Percentiles rank a stretch among this genome's conserved stretches.
These are phyloP conservation scores for Caenorhabditis elegans DNA, from an alignment of 1,140 invertebrate species.

Conservation along the genomic window WBcel235 BX284605.5:20826501-20827000, in stretches of 20 bases:
- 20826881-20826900: background rate
- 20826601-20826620: background rate
- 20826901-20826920: background rate
- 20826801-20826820: conserved; percentile 4
- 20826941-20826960: conserved; percentile 9
- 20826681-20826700: background rate
- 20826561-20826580: conserved; percentile 34
- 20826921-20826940: background rate
- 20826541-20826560: conserved; percentile 20
- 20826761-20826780: background rate
- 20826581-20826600: background rate
- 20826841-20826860: background rate
- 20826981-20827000: conserved; percentile 21
- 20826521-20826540: background rate
- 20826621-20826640: background rate
- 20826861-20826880: background rate
- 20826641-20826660: too few relatives aligned
- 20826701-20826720: conserved; percentile 16
- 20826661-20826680: background rate
- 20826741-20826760: conserved; percentile 3
- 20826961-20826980: background rate
- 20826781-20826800: conserved; percentile 12
- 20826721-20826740: conserved; percentile 21
- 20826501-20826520: conserved; percentile 29
- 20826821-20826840: background rate